A percentile compares a stretch with the other conserved stretches of the same genome.
phyloP scores from a whole-genome alignment of 2,797 vertebrate genomes.

The Ctenopoma multispine region DNA sequence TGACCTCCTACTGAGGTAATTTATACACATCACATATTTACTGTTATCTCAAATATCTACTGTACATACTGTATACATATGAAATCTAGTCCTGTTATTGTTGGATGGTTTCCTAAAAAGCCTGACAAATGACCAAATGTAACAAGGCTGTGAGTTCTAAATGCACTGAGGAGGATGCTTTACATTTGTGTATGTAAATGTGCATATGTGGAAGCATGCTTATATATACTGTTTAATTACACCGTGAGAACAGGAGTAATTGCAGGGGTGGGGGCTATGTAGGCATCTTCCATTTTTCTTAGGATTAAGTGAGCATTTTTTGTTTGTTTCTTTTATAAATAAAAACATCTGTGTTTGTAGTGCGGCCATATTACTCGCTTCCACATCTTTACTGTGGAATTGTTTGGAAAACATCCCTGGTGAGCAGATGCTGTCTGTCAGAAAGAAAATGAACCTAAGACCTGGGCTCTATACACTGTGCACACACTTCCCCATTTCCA shows the following conservation, averaged over 20 bases:
- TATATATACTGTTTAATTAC: not conserved
- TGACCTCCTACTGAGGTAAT: not conserved
- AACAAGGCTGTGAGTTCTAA: not conserved
- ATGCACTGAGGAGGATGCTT: not conserved
- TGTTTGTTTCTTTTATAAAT: slow-evolving; percentile 36
- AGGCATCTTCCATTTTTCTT: too few relatives aligned
- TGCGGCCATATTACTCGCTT: slow-evolving; percentile 60
- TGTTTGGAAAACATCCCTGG: slow-evolving; percentile 80
- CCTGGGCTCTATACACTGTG: slow-evolving; percentile 63
- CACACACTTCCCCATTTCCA: slow-evolving; percentile 58
- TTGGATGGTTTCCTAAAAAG: not conserved
- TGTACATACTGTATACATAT: not conserved
- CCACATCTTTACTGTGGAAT: slow-evolving; percentile 67
- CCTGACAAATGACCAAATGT: not conserved
- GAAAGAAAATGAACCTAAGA: slow-evolving; percentile 76
- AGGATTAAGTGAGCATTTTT: too few relatives aligned
- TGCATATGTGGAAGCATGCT: not conserved
- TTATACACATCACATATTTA: not conserved
- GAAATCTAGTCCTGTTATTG: not conserved
- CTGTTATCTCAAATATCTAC: not conserved
- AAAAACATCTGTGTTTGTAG: slow-evolving; percentile 50
- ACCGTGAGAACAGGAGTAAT: not conserved
- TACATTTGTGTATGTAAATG: not conserved
- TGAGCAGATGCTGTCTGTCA: slow-evolving; percentile 84
- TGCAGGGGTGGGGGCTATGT: too few relatives aligned